Base-by-base conservation (phyloP, 37 sponge, comb jelly and placozoan species). In the Beroe ovata region DNA sequence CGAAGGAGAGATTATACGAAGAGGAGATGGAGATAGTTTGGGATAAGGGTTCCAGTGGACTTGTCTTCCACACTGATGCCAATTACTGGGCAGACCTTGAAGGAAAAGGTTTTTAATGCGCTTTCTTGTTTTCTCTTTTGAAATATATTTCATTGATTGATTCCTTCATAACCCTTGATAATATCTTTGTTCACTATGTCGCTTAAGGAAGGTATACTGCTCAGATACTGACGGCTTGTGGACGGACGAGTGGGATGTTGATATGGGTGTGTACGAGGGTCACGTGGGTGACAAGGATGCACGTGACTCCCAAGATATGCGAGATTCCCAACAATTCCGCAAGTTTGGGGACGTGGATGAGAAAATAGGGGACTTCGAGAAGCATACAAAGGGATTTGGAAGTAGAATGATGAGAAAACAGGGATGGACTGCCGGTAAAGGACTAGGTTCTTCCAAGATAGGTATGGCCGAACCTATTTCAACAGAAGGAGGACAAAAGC, bases 21-120 rank as follows among this genome's bases (percentile, higher is more conserved):
- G 92, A 96, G 18, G 94, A 96, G 38, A 90, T 96, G 81, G 96
- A 96, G 84, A 92, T 96, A 16, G 92, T 92, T 30, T 96, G 96
- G 96, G 96, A 96, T 59, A 96, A 96, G 60, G 96, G 96, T 41
- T 89, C 94, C 25, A 94, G 94, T 93, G 96, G 96, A 8, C 41
- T 96, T 39, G 96, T 96, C 19, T 96, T 96, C 71, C 94, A 96
- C 90, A 96, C 96, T 42, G 96, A 96, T 91, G 91, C 94, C 28
- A 91, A 77, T 64, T 91, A 93, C 91, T 96, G 96, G 96, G 90
- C 93, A 8, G 90, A 95, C 32, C 71, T 81, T 36, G 94, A 95
- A n/a, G 94, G 94, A 93, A 77, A 77, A 77, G 84, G 84, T 77
- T 34, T 8, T 34, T 33, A 18, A 66, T 61, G 63, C 4, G n/a